A percentile compares a stretch with the other conserved stretches of the same genome.
These are phyloP conservation scores for Saccopteryx bilineata DNA, from an alignment of 2,113 vertebrate species.

Conservation along the genomic window DNA sequence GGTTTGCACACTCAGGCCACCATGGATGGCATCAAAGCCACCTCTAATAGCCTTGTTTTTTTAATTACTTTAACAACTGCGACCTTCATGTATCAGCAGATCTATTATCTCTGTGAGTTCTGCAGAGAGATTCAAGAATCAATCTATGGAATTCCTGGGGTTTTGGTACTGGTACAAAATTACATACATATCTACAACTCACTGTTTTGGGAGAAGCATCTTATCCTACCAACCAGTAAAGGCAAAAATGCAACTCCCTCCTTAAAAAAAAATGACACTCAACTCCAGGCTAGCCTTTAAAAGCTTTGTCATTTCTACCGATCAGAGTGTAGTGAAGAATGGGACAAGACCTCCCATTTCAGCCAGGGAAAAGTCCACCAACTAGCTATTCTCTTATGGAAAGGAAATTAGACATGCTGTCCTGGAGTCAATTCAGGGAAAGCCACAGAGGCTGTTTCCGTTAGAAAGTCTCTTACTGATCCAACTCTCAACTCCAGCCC, in stretches of 20 bases:
- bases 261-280: slow-evolving; percentile 1
- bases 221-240: not conserved
- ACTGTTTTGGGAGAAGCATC: not conserved
- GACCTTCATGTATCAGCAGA: not conserved
- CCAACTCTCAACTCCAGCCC: not conserved
- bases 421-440: not conserved
- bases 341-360: not conserved
- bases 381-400: not conserved
- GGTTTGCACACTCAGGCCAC: not conserved
- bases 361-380: not conserved
- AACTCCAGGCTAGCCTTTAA: not conserved
- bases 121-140: not conserved
- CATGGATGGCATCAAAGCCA: not conserved
- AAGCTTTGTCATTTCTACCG: not conserved
- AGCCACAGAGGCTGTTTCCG: not conserved
- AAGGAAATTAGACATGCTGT: not conserved
- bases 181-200: not conserved
- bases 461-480: not conserved
- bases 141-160: not conserved
- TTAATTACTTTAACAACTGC: not conserved
- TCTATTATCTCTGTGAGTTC: not conserved
- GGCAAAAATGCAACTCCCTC: not conserved
- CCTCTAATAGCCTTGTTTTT: not conserved
- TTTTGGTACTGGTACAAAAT: not conserved
- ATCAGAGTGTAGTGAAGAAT: not conserved